Percentiles rank a stretch among this genome's conserved stretches.
phyloP scores from a whole-genome alignment of 2,797 vertebrate species.

The Triplophysa bombifrons region DNA sequence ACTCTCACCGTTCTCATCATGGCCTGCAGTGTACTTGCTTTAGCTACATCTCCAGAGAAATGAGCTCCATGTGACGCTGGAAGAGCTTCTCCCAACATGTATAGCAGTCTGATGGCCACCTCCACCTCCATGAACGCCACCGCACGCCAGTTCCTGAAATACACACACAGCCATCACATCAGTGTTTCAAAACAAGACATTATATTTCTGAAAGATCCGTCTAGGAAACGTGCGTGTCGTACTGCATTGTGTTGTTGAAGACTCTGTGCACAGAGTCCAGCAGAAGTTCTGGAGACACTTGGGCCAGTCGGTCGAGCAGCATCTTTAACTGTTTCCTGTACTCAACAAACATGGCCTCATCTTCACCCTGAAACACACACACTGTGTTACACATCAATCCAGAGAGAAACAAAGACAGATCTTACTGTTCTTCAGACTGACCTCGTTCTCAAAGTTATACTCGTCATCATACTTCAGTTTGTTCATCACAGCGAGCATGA shows the following conservation, averaged over 20 bases:
- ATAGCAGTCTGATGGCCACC: conserved; percentile 91
- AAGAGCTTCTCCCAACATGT: conserved; percentile 97
- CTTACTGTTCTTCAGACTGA: conserved; percentile 58
- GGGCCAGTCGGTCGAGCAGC: conserved; percentile 92
- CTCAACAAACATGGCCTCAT: conserved; percentile 99
- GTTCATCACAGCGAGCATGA: conserved; percentile 98
- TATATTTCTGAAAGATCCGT: no score
- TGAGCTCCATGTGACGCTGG: conserved; percentile 94
- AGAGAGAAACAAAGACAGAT: background rate
- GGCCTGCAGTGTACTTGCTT: conserved; percentile 92
- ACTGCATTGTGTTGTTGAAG: conserved; percentile 93
- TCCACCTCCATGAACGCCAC: conserved; percentile 95
- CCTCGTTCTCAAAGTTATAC: conserved; percentile 99
- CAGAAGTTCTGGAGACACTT: conserved; percentile 94
- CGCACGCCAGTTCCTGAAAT: conserved; percentile 87
- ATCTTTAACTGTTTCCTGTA: conserved; percentile 98
- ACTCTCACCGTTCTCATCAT: conserved; percentile 94
- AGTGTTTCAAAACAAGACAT: no score
- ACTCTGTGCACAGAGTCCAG: conserved; percentile 89
- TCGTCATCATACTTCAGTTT: conserved; percentile 98
- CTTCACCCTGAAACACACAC: conserved; percentile 85
- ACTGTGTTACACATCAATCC: background rate
- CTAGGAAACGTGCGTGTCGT: conserved; percentile 61
- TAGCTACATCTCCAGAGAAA: conserved; percentile 90
- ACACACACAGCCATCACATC: background rate